Percentiles rank a stretch among this genome's conserved stretches.
phyloP scores from a whole-genome alignment of 1,140 invertebrate genomes.

The Drepana arcuata region DNA sequence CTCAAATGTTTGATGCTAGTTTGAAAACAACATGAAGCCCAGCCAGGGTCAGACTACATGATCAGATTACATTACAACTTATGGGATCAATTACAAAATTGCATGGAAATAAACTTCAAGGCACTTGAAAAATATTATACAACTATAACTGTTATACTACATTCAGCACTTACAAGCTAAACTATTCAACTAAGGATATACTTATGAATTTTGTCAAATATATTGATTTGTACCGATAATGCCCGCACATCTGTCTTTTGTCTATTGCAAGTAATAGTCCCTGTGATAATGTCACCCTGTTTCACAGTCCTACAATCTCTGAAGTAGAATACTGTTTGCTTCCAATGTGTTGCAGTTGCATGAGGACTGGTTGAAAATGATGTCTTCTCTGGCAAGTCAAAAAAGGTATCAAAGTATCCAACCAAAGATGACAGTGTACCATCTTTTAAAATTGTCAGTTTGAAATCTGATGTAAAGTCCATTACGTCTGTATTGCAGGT shows the following conservation, averaged over 20 bases:
- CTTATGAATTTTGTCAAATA: constrained; percentile 65
- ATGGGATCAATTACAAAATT: too few relatives aligned
- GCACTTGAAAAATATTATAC: too few relatives aligned
- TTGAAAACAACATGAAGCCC: too few relatives aligned
- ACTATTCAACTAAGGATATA: constrained; percentile 64
- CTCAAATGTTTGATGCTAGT: too few relatives aligned
- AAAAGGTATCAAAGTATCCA: constrained; percentile 94
- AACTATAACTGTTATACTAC: too few relatives aligned
- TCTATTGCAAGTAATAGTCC: constrained; percentile 75
- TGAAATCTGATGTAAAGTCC: constrained; percentile 85
- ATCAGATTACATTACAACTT: too few relatives aligned
- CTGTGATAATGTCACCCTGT: constrained; percentile 80
- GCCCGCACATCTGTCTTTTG: constrained; percentile 59
- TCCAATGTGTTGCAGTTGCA: constrained; percentile 93
- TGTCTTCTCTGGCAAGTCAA: constrained; percentile 80
- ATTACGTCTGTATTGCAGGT: constrained; percentile 87
- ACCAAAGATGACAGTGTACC: constrained; percentile 89
- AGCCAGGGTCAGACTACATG: too few relatives aligned
- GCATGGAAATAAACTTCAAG: too few relatives aligned
- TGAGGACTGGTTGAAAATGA: constrained; percentile 84
- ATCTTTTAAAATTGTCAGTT: constrained; percentile 78
- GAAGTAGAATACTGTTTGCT: constrained; percentile 94
- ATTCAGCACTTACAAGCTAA: too few relatives aligned
- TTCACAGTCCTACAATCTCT: constrained; percentile 80
- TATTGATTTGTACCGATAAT: constrained; percentile 49